These are phyloP conservation scores for Aelia acuminata DNA, from an alignment of 2,888 invertebrate genomes.

Conservation along the genomic window DNA sequence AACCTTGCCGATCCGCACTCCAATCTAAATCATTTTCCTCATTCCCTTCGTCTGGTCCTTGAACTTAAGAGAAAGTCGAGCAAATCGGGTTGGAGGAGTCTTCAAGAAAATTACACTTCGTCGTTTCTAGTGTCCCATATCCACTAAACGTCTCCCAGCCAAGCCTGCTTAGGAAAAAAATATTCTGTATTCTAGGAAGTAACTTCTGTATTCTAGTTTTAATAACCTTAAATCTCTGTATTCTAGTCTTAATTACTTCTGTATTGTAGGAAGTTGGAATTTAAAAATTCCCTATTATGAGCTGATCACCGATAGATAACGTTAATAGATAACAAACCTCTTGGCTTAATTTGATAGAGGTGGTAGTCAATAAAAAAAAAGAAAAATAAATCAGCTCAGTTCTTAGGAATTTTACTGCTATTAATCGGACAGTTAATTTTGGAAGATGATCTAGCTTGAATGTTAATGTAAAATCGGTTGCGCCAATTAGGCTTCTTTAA, in stretches of 20 bases:
- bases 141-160: neutral
- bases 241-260: no score
- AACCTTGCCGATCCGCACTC: constrained; percentile 19
- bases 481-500: neutral
- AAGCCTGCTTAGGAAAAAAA: neutral
- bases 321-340: neutral
- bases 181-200: neutral
- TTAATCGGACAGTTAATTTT: neutral
- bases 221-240: no score
- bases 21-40: constrained; percentile 37
- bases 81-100: neutral
- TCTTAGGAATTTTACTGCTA: no score
- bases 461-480: neutral
- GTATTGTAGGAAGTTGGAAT: neutral
- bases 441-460: neutral
- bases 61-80: constrained; percentile 31
- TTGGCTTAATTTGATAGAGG: neutral
- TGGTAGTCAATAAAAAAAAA: no score
- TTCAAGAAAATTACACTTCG: neutral
- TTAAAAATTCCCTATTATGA: no score
- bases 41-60: constrained; percentile 8
- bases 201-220: no score
- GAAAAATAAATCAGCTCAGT: no score
- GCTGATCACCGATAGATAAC: no score
- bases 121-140: neutral